phyloP scores from a whole-genome alignment of 2,888 invertebrate species.

The Nineta flava region DNA sequence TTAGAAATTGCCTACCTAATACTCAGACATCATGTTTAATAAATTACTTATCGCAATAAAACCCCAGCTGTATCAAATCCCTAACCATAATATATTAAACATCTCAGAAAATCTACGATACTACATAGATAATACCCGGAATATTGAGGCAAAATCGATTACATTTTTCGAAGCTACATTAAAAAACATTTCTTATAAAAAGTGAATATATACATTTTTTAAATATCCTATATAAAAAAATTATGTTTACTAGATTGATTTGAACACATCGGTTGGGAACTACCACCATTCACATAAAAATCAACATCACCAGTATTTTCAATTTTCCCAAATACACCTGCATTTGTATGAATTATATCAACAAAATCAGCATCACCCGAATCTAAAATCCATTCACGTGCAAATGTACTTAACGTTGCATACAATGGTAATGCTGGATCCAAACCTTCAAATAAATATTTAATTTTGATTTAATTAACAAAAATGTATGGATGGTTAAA shows the following conservation, averaged over 20 bases:
- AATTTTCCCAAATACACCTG: slow-evolving; percentile 33
- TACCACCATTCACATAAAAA: slow-evolving; percentile 37
- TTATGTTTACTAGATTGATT: slow-evolving; percentile 1
- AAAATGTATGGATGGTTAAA: neutral
- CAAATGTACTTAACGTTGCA: slow-evolving; percentile 28
- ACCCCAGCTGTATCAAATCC: too few relatives aligned
- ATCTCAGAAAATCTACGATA: too few relatives aligned
- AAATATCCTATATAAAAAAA: neutral
- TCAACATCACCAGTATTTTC: slow-evolving; percentile 35
- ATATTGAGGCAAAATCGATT: too few relatives aligned
- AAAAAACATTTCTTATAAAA: too few relatives aligned
- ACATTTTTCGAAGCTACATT: too few relatives aligned
- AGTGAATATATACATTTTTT: too few relatives aligned
- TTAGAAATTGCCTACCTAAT: too few relatives aligned
- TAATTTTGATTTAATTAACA: neutral
- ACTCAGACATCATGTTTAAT: too few relatives aligned
- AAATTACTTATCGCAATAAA: too few relatives aligned
- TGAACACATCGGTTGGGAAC: slow-evolving; percentile 1
- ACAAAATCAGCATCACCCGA: slow-evolving; percentile 34
- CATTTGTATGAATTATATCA: slow-evolving; percentile 39
- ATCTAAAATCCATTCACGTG: slow-evolving; percentile 28
- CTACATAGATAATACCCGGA: too few relatives aligned
- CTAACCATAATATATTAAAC: too few relatives aligned
- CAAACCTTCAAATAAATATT: slow-evolving; percentile 23
- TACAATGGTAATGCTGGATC: slow-evolving; percentile 59